Evolutionary conservation across 2,113 vertebrate genomes (phyloP).

Genomic region (Charadrius vociferus): DNA sequence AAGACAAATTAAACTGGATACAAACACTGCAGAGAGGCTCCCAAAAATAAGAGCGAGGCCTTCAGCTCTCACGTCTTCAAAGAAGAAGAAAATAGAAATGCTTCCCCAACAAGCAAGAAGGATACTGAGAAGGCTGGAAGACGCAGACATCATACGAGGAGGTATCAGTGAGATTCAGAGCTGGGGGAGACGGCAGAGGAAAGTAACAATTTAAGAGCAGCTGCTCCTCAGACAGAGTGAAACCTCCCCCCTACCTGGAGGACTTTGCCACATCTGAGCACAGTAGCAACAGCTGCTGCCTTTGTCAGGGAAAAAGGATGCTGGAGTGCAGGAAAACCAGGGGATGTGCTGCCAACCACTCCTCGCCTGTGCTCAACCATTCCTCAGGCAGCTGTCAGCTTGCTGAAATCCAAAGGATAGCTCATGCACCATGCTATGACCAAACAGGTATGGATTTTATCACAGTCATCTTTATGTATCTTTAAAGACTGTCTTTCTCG

Average conservation of each 20-base stretch:
- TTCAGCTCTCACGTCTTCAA: not conserved
- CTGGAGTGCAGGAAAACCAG: not conserved
- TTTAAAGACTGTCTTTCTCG: not conserved
- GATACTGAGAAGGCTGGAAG: not conserved
- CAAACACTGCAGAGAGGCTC: not conserved
- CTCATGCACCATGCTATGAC: accelerated
- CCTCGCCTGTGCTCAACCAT: not conserved
- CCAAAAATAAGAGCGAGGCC: not conserved
- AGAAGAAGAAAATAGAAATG: not conserved
- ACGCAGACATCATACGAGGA: not conserved
- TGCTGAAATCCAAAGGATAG: not conserved
- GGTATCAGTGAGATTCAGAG: not conserved
- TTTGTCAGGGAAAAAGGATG: not conserved
- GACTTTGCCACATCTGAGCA: not conserved
- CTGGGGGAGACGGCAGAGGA: not conserved
- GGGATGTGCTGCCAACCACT: not conserved
- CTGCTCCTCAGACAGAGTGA: not conserved
- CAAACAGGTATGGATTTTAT: accelerated
- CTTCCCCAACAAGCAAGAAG: not conserved
- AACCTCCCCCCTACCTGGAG: not conserved
- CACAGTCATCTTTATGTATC: not conserved
- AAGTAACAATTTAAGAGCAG: not conserved
- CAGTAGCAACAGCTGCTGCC: constrained; percentile 17
- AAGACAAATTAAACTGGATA: not conserved
- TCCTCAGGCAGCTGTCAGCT: not conserved